Evolutionary conservation across 1,140 invertebrate genomes (phyloP).

Genomic region (Drosophila nikananu): DNA sequence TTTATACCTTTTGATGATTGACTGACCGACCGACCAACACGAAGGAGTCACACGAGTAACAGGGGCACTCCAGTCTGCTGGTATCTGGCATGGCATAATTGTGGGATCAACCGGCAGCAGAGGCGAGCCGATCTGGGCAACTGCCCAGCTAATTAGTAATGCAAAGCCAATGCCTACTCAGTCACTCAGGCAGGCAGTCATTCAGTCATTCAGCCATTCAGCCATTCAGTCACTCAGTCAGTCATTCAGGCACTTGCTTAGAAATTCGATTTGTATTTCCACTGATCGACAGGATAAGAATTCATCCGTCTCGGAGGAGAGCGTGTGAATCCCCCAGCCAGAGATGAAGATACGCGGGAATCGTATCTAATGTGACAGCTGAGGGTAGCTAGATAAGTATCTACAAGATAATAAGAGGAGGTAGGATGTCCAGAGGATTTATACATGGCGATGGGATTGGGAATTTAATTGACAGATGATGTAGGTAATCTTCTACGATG

Average conservation of each 20-base stretch:
- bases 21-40: conserved; percentile 56
- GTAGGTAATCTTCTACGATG: background rate
- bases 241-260: conserved; percentile 49
- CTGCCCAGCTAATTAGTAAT: conserved; percentile 74
- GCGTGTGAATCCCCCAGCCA: conserved; percentile 67
- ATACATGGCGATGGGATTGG: background rate
- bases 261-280: conserved; percentile 55
- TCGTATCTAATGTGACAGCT: conserved; percentile 52
- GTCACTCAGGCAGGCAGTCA: conserved; percentile 39
- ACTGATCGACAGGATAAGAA: conserved; percentile 69
- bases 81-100: conserved; percentile 74
- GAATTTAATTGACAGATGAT: background rate
- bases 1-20: conserved; percentile 75
- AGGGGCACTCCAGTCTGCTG: conserved; percentile 62
- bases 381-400: conserved; percentile 37
- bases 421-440: background rate
- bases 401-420: conserved; percentile 40
- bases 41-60: conserved; percentile 27
- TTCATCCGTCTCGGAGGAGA: conserved; percentile 51
- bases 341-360: conserved; percentile 37
- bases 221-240: conserved; percentile 45
- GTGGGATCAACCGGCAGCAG: conserved; percentile 64
- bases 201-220: conserved; percentile 22
- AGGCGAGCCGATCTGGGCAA: conserved; percentile 15
- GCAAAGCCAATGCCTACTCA: conserved; percentile 66